Evolutionary conservation across 2,888 invertebrate species (phyloP).

Genomic region (Drosophila parthenogenetica): DNA sequence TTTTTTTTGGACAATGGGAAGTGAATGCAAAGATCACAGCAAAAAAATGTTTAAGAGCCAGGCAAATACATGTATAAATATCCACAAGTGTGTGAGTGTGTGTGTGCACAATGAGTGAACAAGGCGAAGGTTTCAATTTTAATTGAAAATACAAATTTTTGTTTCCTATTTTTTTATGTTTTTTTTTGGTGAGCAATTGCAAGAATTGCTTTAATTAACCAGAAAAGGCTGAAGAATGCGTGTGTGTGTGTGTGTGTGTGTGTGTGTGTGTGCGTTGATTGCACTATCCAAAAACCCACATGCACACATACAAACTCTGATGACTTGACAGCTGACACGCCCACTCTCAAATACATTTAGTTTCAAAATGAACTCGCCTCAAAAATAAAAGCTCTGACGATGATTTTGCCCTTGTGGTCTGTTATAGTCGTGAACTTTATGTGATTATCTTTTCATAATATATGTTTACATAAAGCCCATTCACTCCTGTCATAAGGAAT

Average conservation of each 20-base stretch:
- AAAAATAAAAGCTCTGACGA: background rate
- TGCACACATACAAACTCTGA: conserved; percentile 14
- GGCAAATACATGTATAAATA: background rate
- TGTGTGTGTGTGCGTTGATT: conserved; percentile 51
- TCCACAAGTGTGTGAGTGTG: conserved; percentile 27
- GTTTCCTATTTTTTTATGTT: conserved; percentile 1
- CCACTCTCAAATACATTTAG: background rate
- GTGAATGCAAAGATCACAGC: conserved; percentile 67
- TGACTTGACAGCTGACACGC: conserved; percentile 26
- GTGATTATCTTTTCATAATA: no score
- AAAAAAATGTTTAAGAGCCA: conserved; percentile 8
- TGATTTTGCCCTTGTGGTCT: background rate
- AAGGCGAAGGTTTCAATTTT: conserved; percentile 66
- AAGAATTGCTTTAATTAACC: conserved; percentile 67
- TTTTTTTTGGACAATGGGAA: conserved; percentile 72
- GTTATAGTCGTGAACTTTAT: background rate
- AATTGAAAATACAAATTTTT: conserved; percentile 48
- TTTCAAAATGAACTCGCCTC: background rate
- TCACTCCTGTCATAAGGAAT: no score
- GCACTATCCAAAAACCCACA: conserved; percentile 52
- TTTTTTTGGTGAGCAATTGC: conserved; percentile 53
- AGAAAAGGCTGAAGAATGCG: conserved; percentile 17
- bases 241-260: conserved; percentile 19
- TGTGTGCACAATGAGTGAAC: conserved; percentile 31
- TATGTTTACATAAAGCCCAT: no score